Percentiles rank a stretch among this genome's conserved stretches.
phyloP scores from a whole-genome alignment of 2,888 invertebrate genomes.

The Holacanthella duospinosa region DNA sequence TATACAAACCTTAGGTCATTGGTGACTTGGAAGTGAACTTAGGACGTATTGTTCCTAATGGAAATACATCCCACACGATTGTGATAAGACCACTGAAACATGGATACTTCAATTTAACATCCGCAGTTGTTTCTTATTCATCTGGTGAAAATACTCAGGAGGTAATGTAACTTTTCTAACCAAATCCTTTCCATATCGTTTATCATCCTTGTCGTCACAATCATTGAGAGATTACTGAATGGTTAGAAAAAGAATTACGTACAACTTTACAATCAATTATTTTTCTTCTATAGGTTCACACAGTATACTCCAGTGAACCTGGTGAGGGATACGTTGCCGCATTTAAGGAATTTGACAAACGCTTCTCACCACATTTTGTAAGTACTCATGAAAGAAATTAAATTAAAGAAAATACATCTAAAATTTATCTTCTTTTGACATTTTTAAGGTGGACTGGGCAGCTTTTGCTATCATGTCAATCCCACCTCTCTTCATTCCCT shows the following conservation, averaged over 20 bases:
- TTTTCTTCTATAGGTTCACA: conserved; percentile 25
- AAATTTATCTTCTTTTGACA: not conserved
- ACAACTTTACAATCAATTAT: no score
- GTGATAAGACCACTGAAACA: conserved; percentile 78
- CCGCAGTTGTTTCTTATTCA: conserved; percentile 83
- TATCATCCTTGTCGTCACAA: no score
- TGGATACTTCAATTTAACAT: conserved; percentile 94
- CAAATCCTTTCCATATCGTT: not conserved
- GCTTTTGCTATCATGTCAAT: conserved; percentile 94
- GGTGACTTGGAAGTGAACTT: conserved; percentile 75
- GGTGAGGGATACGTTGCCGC: conserved; percentile 92
- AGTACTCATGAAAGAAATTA: no score
- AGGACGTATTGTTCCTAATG: conserved; percentile 81
- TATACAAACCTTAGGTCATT: no score
- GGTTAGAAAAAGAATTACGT: no score
- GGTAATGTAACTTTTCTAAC: conserved; percentile 45
- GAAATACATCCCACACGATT: conserved; percentile 87
- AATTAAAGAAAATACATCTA: not conserved
- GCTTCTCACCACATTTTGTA: conserved; percentile 90
- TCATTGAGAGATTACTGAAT: no score
- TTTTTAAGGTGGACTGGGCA: conserved; percentile 75
- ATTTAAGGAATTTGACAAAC: conserved; percentile 84
- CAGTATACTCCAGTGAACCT: conserved; percentile 63
- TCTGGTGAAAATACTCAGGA: conserved; percentile 69
- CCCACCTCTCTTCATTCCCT: conserved; percentile 87